These are phyloP conservation scores for Pogonomyrmex californicus DNA, from an alignment of 1,140 invertebrate genomes.

Conservation along the genomic window DNA sequence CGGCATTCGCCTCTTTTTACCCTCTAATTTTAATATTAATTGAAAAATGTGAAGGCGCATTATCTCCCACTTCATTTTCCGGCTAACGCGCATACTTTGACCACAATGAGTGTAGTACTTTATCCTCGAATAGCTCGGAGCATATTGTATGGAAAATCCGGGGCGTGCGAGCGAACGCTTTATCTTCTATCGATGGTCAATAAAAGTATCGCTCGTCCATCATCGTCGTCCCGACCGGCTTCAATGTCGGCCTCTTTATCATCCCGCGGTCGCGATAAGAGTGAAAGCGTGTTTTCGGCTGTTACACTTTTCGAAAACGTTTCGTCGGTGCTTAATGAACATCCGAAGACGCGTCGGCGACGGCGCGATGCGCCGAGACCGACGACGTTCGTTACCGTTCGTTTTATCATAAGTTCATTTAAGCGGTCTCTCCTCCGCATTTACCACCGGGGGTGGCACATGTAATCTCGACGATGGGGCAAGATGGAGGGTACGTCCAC, in stretches of 20 bases:
- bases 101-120: neutral
- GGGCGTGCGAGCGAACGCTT: constrained; percentile 6
- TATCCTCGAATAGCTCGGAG: neutral
- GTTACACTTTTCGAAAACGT: constrained; percentile 4
- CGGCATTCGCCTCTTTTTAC: neutral
- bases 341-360: constrained; percentile 9
- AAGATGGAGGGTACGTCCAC: constrained; percentile 35
- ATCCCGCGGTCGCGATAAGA: constrained; percentile 22
- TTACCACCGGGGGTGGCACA: constrained; percentile 53
- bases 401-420: constrained; percentile 53
- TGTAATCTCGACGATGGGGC: constrained; percentile 66
- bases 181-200: constrained; percentile 38
- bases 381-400: constrained; percentile 59
- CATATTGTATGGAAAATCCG: constrained; percentile 22
- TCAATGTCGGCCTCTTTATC: constrained; percentile 18
- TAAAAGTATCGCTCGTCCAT: constrained; percentile 61
- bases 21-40: constrained; percentile 42
- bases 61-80: neutral
- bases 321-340: constrained; percentile 42
- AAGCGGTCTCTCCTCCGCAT: constrained; percentile 55
- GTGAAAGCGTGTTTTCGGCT: constrained; percentile 36
- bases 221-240: constrained; percentile 39
- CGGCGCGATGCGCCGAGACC: neutral
- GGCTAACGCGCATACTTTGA: neutral
- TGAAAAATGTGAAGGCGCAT: constrained; percentile 16